These are phyloP conservation scores for Sebastes schlegelii DNA, from an alignment of 2,113 vertebrate species.

Conservation along the genomic window DNA sequence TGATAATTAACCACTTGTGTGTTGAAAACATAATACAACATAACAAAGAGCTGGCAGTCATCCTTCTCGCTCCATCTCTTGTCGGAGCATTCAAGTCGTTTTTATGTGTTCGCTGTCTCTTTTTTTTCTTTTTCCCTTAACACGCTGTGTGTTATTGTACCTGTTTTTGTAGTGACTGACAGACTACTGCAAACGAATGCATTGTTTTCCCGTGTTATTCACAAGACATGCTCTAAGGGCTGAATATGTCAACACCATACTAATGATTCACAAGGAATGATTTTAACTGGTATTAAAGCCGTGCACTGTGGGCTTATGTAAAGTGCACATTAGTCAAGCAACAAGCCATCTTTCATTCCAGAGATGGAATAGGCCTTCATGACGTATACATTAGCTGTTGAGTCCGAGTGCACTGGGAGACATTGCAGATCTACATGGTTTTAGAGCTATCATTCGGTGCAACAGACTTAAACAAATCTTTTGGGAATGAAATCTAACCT, in stretches of 20 bases:
- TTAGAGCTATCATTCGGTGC: not conserved
- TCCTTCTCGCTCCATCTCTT: not conserved
- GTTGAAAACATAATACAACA: not conserved
- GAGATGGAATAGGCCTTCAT: not conserved
- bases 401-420: not conserved
- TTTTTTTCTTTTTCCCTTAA: not conserved
- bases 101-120: not conserved
- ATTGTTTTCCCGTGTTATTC: not conserved
- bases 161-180: not conserved
- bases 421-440: not conserved
- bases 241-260: not conserved
- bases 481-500: not conserved
- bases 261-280: conserved; percentile 15
- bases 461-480: not conserved
- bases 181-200: not conserved
- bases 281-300: not conserved
- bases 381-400: not conserved
- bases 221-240: not conserved
- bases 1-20: not conserved
- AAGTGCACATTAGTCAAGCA: not conserved
- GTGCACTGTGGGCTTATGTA: not conserved
- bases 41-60: not conserved
- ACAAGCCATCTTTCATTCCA: not conserved
- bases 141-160: not conserved
- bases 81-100: not conserved